Evolutionary conservation across 2,113 vertebrate species (phyloP), one percentile per base, ranked within the genome.

Genomic region (Galeopterus variegatus): DNA sequence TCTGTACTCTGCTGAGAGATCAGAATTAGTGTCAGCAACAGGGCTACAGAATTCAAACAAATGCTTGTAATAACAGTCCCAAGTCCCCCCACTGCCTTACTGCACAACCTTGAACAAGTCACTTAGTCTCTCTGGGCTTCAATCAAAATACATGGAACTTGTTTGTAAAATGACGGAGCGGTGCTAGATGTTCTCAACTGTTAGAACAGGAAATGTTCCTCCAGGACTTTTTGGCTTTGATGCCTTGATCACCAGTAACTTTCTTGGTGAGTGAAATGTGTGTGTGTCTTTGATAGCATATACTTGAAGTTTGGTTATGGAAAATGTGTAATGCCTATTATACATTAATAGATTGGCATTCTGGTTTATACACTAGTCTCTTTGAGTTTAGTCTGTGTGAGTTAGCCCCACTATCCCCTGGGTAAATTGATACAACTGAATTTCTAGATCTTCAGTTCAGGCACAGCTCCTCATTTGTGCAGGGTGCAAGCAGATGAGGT

Each of bases 1-100:
- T 81, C 21, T 97, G 86, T 31, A 97, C 84, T 83, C 99, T 99
- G 95, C 69, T 52, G 65, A 93, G 31, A 96, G 52, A 96, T 67
- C 31, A 97, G 36, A 97, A 92, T 90, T 93, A 88, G 62, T 92
- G 83, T 97, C 79, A 95, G 56, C 54, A 72, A 15, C 2, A 31
- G 36, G 36, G 21, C n/a, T 84, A 77, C n/a, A 88, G 60, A 70
- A 84, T 73, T 94, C 83, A 92, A 75, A 94, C 64, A 88, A 93
- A 87, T 60, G 31, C 23, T 88, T 93, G 26, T 65, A 70, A 12
- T 79, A 83, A 77, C 48, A 52, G 41, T 50, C 26, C 72, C 62
- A 84, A 23, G 48, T 41, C n/a, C 64, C 41, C 41, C 67, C 26
- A 7, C 58, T n/a, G 69, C 19, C 77, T 58, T 52, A 2, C 62